Evolutionary conservation across 2,888 invertebrate genomes (phyloP).

Genomic region (Polydrusus cervinus): DNA sequence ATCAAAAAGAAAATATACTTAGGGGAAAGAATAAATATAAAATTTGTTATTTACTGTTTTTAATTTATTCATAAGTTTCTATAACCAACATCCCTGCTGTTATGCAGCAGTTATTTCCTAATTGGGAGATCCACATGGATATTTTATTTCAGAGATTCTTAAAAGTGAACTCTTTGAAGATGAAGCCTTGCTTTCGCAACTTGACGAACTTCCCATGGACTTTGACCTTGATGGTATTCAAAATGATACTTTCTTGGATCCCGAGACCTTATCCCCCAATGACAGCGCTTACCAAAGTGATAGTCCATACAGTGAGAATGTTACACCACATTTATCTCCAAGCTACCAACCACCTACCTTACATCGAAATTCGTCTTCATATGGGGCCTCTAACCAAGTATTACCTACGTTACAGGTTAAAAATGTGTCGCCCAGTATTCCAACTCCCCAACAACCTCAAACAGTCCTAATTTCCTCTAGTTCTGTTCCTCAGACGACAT

Average conservation of each 20-base stretch:
- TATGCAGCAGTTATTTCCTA: not conserved
- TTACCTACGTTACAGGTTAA: constrained; percentile 56
- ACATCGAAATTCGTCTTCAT: constrained; percentile 44
- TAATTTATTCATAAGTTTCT: no score
- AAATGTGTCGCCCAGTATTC: constrained; percentile 56
- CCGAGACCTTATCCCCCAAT: constrained; percentile 59
- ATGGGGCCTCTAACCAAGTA: constrained; percentile 54
- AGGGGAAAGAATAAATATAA: no score
- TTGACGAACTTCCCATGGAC: constrained; percentile 72
- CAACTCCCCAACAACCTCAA: constrained; percentile 19
- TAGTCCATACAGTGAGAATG: constrained; percentile 22
- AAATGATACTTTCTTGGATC: constrained; percentile 61
- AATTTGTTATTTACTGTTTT: no score
- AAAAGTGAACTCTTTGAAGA: constrained; percentile 73
- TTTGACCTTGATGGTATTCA: constrained; percentile 71
- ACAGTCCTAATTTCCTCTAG: constrained; percentile 64
- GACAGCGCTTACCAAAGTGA: constrained; percentile 50
- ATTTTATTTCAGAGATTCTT: constrained; percentile 71
- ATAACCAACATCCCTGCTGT: no score
- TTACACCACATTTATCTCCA: constrained; percentile 62
- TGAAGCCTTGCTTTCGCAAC: constrained; percentile 72
- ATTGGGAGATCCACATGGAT: not conserved
- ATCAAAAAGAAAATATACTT: no score
- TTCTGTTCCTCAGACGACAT: constrained; percentile 61
- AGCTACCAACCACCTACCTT: constrained; percentile 50